These are phyloP conservation scores for Pangasius larnaudii DNA, from an alignment of 2,797 vertebrate species.

Conservation along the genomic window DNA sequence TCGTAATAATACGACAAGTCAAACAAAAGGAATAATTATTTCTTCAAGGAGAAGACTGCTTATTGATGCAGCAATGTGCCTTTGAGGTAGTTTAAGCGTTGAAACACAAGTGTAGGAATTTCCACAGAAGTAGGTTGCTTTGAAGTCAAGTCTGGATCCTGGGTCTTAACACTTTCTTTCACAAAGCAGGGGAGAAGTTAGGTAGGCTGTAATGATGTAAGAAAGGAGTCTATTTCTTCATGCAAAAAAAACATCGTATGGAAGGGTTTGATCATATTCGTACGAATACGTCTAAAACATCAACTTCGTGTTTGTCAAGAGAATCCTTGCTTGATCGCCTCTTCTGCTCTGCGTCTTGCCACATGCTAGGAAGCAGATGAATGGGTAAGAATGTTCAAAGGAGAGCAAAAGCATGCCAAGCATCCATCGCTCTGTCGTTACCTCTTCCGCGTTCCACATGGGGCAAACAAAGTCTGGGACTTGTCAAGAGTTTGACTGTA, in stretches of 20 bases:
- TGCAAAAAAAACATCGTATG: background rate
- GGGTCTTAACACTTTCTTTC: background rate
- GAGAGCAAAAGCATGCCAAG: background rate
- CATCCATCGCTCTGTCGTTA: background rate
- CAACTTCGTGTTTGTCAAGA: background rate
- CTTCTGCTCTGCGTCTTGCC: background rate
- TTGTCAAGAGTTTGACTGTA: background rate
- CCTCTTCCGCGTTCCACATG: background rate
- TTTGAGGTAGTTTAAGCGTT: background rate
- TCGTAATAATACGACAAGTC: background rate
- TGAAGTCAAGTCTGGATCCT: background rate
- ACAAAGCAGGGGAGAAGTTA: background rate
- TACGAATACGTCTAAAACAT: background rate
- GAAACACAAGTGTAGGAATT: background rate
- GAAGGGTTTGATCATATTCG: background rate
- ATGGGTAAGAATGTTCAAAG: background rate
- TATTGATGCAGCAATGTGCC: background rate
- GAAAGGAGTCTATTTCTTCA: background rate
- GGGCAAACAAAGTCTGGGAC: background rate
- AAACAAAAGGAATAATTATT: conserved; percentile 1
- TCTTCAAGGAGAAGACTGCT: background rate
- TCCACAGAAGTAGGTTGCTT: background rate
- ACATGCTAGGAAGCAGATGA: background rate
- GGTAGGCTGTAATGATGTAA: background rate
- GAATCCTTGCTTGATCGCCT: background rate